Evolutionary conservation across 2,797 vertebrate species (phyloP).

Genomic region (Masticophis lateralis): DNA sequence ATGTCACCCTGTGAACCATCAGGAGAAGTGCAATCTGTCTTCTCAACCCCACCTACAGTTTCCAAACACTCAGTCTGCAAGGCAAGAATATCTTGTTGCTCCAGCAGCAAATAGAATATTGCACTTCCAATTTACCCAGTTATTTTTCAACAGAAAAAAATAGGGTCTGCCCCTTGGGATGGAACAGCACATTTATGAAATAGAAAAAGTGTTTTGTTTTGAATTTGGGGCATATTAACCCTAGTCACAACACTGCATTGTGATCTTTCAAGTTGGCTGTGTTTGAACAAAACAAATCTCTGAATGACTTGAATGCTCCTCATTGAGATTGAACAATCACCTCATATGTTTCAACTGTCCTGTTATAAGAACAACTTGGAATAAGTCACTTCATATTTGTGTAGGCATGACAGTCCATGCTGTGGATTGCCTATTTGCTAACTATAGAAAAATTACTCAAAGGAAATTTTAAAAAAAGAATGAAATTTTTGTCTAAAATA

Average conservation of each 20-base stretch:
- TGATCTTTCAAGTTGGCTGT: background rate
- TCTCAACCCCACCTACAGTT: background rate
- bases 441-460: background rate
- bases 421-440: background rate
- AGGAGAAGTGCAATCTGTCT: background rate
- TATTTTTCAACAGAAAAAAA: background rate
- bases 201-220: background rate
- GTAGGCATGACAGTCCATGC: background rate
- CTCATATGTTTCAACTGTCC: background rate
- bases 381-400: background rate
- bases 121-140: background rate
- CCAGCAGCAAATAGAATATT: background rate
- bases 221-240: background rate
- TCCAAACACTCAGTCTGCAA: background rate
- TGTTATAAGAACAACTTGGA: background rate
- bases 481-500: background rate
- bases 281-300: background rate
- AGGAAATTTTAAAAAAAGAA: background rate
- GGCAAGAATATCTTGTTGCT: background rate
- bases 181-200: background rate
- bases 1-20: background rate
- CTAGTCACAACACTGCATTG: background rate
- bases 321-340: background rate
- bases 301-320: background rate
- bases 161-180: background rate